A percentile compares a stretch with the other conserved stretches of the same genome.
These are phyloP conservation scores for Lagopus leucura DNA, from an alignment of 2,113 vertebrate genomes.

Conservation along the genomic window DNA sequence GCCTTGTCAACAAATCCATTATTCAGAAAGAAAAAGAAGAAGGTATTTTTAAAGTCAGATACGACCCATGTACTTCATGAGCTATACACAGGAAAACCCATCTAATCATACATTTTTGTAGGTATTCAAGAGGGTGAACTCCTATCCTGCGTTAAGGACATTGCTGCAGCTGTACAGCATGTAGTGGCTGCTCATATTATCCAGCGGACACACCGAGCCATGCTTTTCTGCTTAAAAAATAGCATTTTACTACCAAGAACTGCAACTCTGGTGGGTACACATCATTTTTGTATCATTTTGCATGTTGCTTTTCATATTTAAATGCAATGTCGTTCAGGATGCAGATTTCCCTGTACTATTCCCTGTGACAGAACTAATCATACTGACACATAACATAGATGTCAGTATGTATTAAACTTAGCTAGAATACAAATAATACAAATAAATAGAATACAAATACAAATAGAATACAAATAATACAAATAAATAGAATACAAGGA, in stretches of 20 bases:
- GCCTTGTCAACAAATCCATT: conserved; percentile 76
- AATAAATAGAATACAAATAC: no score
- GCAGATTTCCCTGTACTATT: not conserved
- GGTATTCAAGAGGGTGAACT: conserved; percentile 84
- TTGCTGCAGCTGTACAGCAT: conserved; percentile 90
- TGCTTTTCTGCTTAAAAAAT: conserved; percentile 88
- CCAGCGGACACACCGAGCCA: conserved; percentile 87
- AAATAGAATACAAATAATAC: no score
- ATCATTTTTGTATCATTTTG: not conserved
- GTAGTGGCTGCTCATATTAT: conserved; percentile 83
- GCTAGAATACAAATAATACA: not conserved
- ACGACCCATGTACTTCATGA: not conserved
- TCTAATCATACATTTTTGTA: conserved; percentile 44
- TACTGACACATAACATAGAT: not conserved
- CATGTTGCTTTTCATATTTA: not conserved
- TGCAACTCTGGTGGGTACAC: conserved; percentile 84
- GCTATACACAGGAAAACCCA: not conserved
- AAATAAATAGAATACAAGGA: not conserved
- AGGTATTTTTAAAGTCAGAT: conserved; percentile 77
- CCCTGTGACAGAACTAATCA: not conserved
- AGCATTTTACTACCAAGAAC: conserved; percentile 73
- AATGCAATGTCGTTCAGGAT: not conserved
- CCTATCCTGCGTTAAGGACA: conserved; percentile 86
- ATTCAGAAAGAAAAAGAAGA: conserved; percentile 86
- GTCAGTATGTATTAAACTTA: not conserved